Conservation (phyloP, 2,113 vertebrate genomes). For the Corythaeola cristata region DNA sequence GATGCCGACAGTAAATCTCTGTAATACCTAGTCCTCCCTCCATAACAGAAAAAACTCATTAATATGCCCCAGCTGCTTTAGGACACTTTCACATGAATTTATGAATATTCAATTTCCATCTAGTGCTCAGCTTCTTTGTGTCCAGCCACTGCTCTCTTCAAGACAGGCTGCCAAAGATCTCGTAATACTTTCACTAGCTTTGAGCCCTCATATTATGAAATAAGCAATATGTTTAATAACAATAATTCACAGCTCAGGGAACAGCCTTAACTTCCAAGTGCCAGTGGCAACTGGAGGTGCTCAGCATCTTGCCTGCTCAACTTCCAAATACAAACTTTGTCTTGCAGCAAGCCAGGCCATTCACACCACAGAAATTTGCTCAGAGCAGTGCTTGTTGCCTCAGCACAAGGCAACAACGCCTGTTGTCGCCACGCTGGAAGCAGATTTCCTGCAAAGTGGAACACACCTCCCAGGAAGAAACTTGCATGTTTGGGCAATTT, state of each 20-base stretch:
- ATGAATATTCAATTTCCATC: conserved; percentile 63
- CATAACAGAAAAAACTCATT: conserved; percentile 46
- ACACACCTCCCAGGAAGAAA: neutral
- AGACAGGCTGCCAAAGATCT: conserved; percentile 6
- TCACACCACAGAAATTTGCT: neutral
- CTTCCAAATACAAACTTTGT: neutral
- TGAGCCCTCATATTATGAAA: neutral
- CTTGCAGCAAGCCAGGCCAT: neutral
- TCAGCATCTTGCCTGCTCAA: neutral
- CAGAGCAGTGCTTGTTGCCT: neutral
- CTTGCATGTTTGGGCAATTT: neutral
- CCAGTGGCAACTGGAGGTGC: neutral
- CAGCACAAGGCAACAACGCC: neutral
- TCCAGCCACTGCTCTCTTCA: neutral
- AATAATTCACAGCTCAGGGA: neutral
- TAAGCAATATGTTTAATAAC: neutral
- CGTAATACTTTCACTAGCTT: neutral
- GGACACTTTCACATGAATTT: conserved; percentile 42
- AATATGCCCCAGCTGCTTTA: conserved; percentile 54
- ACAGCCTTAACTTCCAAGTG: neutral
- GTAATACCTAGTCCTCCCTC: neutral
- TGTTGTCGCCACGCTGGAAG: neutral
- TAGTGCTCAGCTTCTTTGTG: conserved; percentile 32
- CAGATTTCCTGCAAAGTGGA: neutral
- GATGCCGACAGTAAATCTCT: conserved; percentile 22